Percentiles rank a stretch among this genome's conserved stretches.
phyloP scores from a whole-genome alignment of 2,113 vertebrate genomes.

The Lycocorax pyrrhopterus region DNA sequence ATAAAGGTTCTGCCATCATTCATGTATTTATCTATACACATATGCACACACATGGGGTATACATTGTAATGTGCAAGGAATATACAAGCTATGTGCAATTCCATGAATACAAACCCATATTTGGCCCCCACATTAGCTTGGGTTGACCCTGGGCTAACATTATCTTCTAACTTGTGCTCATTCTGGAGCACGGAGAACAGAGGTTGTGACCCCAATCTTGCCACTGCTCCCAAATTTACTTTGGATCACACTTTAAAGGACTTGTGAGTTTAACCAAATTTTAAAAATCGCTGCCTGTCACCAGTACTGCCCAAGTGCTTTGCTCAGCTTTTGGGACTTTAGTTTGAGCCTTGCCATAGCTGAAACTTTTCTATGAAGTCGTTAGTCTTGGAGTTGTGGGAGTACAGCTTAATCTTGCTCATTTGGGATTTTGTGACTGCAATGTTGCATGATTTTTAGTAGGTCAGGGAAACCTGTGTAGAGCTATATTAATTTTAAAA shows the following conservation, averaged over 20 bases:
- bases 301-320: not conserved
- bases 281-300: not conserved
- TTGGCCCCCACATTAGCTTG: not conserved
- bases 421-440: not conserved
- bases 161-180: not conserved
- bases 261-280: not conserved
- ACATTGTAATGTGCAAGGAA: not conserved
- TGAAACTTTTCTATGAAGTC: not conserved
- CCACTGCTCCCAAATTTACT: not conserved
- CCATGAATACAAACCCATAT: not conserved
- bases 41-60: not conserved
- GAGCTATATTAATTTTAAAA: not conserved
- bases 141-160: accelerated
- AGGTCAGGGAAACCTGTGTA: not conserved
- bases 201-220: not conserved
- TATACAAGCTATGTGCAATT: not conserved
- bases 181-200: accelerated
- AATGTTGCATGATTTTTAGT: not conserved
- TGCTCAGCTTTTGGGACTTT: not conserved
- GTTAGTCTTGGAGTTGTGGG: not conserved
- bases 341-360: not conserved
- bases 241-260: not conserved
- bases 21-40: not conserved
- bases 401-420: not conserved
- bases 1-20: not conserved